Percentiles rank a stretch among this genome's conserved stretches.
Conservation (phyloP, 2,113 vertebrate species). For the Corapipo altera region DNA sequence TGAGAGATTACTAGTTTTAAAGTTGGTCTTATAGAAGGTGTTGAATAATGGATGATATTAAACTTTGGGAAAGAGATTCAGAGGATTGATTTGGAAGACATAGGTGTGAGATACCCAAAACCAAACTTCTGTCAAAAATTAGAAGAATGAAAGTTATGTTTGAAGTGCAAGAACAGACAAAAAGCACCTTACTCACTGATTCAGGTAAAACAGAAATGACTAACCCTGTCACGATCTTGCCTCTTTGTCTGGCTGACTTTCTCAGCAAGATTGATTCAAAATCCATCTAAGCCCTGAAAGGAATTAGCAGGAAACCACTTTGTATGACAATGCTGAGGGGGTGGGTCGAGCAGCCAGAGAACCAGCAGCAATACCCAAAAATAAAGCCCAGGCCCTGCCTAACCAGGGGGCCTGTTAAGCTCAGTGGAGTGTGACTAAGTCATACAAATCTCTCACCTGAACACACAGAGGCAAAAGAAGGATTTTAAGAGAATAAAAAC, state of each 20-base stretch:
- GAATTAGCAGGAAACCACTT: conserved; percentile 36
- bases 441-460: neutral
- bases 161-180: neutral
- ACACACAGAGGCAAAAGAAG: neutral
- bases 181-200: neutral
- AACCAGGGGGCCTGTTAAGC: neutral
- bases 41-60: conserved; percentile 58
- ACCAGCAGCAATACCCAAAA: neutral
- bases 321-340: conserved; percentile 2
- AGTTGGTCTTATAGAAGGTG: neutral
- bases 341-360: neutral
- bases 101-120: neutral
- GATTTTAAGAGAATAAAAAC: neutral
- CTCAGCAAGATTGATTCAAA: conserved; percentile 51
- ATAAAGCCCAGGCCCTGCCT: neutral
- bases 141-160: neutral
- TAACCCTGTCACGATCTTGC: conserved; percentile 6
- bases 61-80: neutral
- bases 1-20: conserved; percentile 13
- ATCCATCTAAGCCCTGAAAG: conserved; percentile 42
- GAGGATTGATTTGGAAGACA: neutral
- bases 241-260: conserved; percentile 33
- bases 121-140: neutral
- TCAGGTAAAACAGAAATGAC: conserved; percentile 13
- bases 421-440: neutral